Percentiles rank a stretch among this genome's conserved stretches.
Evolutionary conservation across 2,888 invertebrate species (phyloP).

Genomic region (Drosophila cracens): DNA sequence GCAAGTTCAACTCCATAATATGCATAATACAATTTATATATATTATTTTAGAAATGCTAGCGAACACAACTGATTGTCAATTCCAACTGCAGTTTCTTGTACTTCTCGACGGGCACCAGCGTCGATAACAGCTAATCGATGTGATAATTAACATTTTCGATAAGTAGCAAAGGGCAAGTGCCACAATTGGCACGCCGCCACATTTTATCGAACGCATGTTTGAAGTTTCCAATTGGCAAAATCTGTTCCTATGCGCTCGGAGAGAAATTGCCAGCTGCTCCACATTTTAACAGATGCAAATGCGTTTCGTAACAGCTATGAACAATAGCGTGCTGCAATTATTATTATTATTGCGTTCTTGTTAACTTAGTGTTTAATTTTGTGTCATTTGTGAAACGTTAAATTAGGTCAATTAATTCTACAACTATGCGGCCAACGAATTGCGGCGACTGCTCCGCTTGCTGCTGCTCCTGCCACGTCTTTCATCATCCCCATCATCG

Average conservation of each 20-base stretch:
- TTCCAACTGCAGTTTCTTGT: constrained; percentile 20
- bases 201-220: constrained; percentile 18
- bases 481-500: constrained; percentile 10
- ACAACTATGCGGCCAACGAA: constrained; percentile 53
- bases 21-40: constrained; percentile 45
- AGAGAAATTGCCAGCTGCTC: neutral
- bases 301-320: neutral
- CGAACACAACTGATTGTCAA: constrained; percentile 31
- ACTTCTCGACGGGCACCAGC: constrained; percentile 7
- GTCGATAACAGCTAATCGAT: constrained; percentile 24
- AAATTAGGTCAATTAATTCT: constrained; percentile 15
- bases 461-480: constrained; percentile 31
- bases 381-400: constrained; percentile 12
- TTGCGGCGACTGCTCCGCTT: constrained; percentile 67
- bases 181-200: constrained; percentile 18
- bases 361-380: constrained; percentile 27
- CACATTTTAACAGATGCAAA: neutral
- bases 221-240: neutral
- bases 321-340: neutral
- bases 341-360: constrained; percentile 1
- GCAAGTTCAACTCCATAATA: constrained; percentile 24
- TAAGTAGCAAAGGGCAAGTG: neutral
- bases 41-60: constrained; percentile 37
- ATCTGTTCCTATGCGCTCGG: neutral
- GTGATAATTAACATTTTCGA: constrained; percentile 4